Base-by-base conservation (phyloP, 2,113 vertebrate species). In the Xenopus laevis region DNA sequence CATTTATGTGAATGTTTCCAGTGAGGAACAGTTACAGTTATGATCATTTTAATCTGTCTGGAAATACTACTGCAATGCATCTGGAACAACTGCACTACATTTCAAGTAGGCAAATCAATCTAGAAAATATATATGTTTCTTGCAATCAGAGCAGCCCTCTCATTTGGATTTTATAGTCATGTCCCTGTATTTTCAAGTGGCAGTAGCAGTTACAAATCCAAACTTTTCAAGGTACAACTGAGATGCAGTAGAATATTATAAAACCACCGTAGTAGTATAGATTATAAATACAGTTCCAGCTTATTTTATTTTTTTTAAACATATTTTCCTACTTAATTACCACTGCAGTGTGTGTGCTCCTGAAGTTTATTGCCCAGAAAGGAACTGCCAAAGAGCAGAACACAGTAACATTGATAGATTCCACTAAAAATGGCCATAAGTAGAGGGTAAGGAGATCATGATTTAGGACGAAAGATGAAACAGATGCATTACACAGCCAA, bases 401-500 rank as follows among this genome's bases (percentile, higher is more conserved):
- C 68, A 84, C 83, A 85, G 78, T 68, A 78, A 79, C 82, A 87
- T 20, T 60, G 76, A 84, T 73, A 64, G 61, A 80, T 75, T 82
- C 47, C 16, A 77, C 70, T 1, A 1, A 13, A 74, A 77, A 80
- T 20, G 13, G 78, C 60, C 10, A 5, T 74, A 72, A 80, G 78
- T 13, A 74, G 69, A 71, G 78, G 74, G 86, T 84, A 72, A 84
- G 81, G 86, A 88, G 81, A 81, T 82, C 80, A 77, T 33, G 80
- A 78, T 78, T 85, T 83, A 84, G 83, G 82, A 82, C 82, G 84
- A 86, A 88, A 90, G 87, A 91, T 82, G 83, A 91, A 90, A 86
- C 89, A 90, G 89, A 91, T 85, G 86, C 85, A 86, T 82, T 81
- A 86, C 90, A 87, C 82, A 83, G 83, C 78, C 78, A 86, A 88